A percentile compares a stretch with the other conserved stretches of the same genome.
Conservation (phyloP, 2,113 vertebrate genomes). For the Pollimyrus isidori region DNA sequence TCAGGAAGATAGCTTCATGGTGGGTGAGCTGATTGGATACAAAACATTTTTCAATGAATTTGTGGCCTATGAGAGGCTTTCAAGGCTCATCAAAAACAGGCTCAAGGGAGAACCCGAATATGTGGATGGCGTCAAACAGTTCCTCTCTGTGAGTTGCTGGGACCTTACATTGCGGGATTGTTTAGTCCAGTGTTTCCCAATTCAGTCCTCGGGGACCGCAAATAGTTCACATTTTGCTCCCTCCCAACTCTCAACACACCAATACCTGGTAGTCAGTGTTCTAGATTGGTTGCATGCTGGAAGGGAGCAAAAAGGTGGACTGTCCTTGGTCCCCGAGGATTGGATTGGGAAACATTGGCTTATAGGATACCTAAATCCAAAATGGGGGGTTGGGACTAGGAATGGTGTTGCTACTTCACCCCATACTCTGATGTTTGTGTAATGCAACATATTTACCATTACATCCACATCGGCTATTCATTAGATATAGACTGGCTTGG, state of each 20-base stretch:
- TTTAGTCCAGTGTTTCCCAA: no score
- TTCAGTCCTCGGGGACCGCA: no score
- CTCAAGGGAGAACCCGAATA: constrained; percentile 65
- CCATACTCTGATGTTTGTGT: neutral
- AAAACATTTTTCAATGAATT: constrained; percentile 76
- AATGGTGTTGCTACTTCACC: neutral
- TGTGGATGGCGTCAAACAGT: constrained; percentile 66
- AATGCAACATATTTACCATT: neutral
- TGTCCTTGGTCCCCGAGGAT: no score
- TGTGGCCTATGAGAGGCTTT: constrained; percentile 73
- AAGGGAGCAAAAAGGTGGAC: no score
- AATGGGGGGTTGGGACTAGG: neutral
- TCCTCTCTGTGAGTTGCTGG: constrained; percentile 49
- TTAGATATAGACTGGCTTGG: neutral
- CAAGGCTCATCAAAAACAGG: constrained; percentile 61
- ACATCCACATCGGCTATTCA: neutral
- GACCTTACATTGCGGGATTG: neutral
- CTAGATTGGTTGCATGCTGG: no score
- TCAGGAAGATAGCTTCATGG: constrained; percentile 77
- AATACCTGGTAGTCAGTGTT: no score
- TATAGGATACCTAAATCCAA: neutral
- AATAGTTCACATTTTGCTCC: no score
- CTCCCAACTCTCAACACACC: no score
- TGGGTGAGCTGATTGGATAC: constrained; percentile 65
- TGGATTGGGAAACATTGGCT: neutral